These are phyloP conservation scores for Brachionus manjavacas DNA, from an alignment of 1,140 invertebrate species.

Conservation along the genomic window DNA sequence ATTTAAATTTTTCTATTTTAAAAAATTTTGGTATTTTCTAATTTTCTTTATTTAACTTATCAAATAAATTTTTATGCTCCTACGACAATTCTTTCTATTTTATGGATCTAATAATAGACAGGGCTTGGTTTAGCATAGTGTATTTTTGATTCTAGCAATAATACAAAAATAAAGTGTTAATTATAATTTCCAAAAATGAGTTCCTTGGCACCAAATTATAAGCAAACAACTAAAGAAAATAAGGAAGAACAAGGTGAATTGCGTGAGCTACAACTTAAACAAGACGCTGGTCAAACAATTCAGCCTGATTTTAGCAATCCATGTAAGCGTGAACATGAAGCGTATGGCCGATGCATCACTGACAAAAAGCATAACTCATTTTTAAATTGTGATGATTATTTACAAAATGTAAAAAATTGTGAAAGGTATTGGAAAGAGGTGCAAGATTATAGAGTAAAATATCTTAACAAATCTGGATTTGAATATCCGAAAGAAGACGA, in stretches of 20 bases:
- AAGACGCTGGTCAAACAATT: slow-evolving; percentile 23
- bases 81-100: not conserved
- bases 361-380: not conserved
- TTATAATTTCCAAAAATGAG: slow-evolving; percentile 18
- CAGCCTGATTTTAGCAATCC: not conserved
- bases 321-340: slow-evolving; percentile 9
- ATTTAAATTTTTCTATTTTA: not conserved
- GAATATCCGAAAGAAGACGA: not conserved
- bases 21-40: not conserved
- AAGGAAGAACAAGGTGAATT: not conserved
- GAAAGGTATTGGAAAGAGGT: slow-evolving; percentile 6
- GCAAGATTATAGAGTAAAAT: slow-evolving; percentile 1
- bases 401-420: not conserved
- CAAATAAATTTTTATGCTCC: not conserved
- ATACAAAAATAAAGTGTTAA: not conserved
- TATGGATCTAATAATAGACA: not conserved
- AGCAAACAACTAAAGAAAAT: slow-evolving; percentile 12
- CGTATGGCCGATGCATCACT: not conserved
- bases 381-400: slow-evolving; percentile 6
- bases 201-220: not conserved
- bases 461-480: not conserved
- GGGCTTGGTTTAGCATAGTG: not conserved
- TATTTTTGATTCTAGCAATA: not conserved
- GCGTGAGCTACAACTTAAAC: slow-evolving; percentile 9
- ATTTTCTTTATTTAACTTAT: not conserved